A percentile compares a stretch with the other conserved stretches of the same genome.
These are phyloP conservation scores for Myoxocephalus aenaeus DNA, from an alignment of 2,797 vertebrate species.

Conservation along the genomic window DNA sequence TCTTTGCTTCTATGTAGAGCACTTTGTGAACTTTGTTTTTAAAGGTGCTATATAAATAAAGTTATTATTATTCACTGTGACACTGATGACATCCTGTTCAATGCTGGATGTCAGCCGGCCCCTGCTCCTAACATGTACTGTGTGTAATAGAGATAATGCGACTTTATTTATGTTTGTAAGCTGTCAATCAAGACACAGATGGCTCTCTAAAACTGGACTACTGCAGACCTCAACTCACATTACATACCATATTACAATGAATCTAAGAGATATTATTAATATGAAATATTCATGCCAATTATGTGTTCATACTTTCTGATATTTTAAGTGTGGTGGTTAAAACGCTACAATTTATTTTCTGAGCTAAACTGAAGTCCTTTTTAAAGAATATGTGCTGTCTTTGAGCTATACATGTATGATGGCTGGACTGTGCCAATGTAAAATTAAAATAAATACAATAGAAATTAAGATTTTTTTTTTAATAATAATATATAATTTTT, in stretches of 20 bases:
- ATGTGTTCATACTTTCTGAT: neutral
- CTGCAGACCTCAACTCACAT: conserved; percentile 11
- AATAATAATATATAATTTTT: neutral
- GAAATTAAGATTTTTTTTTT: neutral
- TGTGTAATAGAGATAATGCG: neutral
- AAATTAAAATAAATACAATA: neutral
- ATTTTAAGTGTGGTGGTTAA: neutral
- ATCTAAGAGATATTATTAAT: neutral
- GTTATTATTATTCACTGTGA: conserved; percentile 9
- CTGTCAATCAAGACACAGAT: neutral
- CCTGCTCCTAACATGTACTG: neutral
- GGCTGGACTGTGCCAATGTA: neutral
- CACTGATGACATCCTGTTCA: neutral
- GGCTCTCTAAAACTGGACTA: neutral
- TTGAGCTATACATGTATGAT: neutral
- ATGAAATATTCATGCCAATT: conserved; percentile 4
- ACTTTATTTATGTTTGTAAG: conserved; percentile 28
- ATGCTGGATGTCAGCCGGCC: neutral
- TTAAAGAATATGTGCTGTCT: neutral
- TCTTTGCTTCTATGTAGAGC: too few relatives aligned
- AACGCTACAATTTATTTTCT: too few relatives aligned
- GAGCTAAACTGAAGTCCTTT: neutral
- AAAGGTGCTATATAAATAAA: too few relatives aligned
- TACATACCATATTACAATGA: neutral
- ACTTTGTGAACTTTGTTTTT: too few relatives aligned